Evolutionary conservation across 2,797 vertebrate species (phyloP), one percentile per base, ranked within the genome.

Genomic region (Brotula barbata): DNA sequence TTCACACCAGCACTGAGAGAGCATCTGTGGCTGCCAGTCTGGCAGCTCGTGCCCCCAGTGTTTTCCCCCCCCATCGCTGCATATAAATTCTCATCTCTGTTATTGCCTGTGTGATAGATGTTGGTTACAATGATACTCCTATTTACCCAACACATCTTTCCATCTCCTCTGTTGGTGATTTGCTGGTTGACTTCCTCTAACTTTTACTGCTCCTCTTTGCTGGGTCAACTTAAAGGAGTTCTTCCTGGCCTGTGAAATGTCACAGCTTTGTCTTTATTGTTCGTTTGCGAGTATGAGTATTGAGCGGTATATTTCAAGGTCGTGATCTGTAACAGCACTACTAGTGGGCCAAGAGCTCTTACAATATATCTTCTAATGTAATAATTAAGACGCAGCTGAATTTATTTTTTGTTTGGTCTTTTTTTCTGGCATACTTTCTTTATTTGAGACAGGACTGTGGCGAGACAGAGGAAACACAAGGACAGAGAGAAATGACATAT

Each of bases 201-300:
- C 52, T 67, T 70, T 77, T 67, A 68, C 58, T 64, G 58, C 71
- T 56, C 10, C 65, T 59, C 75, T 87, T 84, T 85, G 80, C 86
- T 80, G 72, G 61, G 51, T 72, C 47, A 64, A 50, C 57, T 67
- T 61, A 36, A 71, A 81, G 58, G 52, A 59, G 54, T 52, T 81
- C 49, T 75, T 62, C 58, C 62, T 23, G 23, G 40, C 33, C 47
- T 70, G 75, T 77, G 75, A 88, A 85, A 85, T 78, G 54, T 64
- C 77, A 73, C 77, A 50, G 52, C 62, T 53, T 68, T 56, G 41
- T 51, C 52, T 76, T 68, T 53, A 66, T 52, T 50, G 65, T 68
- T 65, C 16, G 16, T 73, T 71, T 69, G 44, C 47, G 53, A 54
- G 67, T 51, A 39, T 44, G 23, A 59, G 54, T 0, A 20, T 9